Evolutionary conservation across 1,140 invertebrate species (phyloP).

Genomic region (Drosophila tsacasi): DNA sequence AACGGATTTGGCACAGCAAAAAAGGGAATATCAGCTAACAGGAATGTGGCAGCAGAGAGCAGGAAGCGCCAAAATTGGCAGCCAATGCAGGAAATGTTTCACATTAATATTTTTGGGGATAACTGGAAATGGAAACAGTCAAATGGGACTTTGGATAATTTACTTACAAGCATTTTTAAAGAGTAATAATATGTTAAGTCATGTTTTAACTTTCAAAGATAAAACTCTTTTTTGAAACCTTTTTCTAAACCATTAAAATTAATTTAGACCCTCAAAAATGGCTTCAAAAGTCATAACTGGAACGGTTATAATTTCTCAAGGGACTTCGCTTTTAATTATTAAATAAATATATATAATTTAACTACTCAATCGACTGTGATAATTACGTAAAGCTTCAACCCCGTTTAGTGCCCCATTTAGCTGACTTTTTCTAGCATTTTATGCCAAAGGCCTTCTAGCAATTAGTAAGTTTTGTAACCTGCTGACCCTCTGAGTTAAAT

Average conservation of each 20-base stretch:
- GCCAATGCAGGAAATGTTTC: slow-evolving; percentile 44
- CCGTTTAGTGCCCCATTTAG: slow-evolving; percentile 40
- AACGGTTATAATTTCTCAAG: not conserved
- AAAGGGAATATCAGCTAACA: slow-evolving; percentile 12
- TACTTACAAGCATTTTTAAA: not conserved
- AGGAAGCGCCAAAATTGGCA: slow-evolving; percentile 37
- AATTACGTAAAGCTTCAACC: slow-evolving; percentile 1
- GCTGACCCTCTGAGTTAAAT: slow-evolving; percentile 72
- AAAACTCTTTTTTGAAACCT: too few relatives aligned
- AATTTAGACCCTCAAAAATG: not conserved
- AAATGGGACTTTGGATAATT: not conserved
- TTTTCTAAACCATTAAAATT: not conserved
- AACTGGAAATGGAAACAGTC: not conserved
- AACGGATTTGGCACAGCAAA: slow-evolving; percentile 52
- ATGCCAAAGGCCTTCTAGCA: slow-evolving; percentile 46
- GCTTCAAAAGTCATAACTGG: not conserved
- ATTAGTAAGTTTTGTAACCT: slow-evolving; percentile 69
- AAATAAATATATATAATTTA: slow-evolving; percentile 10
- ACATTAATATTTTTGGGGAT: slow-evolving; percentile 14
- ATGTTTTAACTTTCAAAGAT: too few relatives aligned
- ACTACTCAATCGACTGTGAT: not conserved
- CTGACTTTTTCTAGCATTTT: slow-evolving; percentile 46
- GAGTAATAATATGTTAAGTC: not conserved
- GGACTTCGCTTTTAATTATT: not conserved
- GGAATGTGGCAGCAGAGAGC: slow-evolving; percentile 22